Conservation (phyloP, 2,888 invertebrate species). For the Branchipolynoe longqiensis region DNA sequence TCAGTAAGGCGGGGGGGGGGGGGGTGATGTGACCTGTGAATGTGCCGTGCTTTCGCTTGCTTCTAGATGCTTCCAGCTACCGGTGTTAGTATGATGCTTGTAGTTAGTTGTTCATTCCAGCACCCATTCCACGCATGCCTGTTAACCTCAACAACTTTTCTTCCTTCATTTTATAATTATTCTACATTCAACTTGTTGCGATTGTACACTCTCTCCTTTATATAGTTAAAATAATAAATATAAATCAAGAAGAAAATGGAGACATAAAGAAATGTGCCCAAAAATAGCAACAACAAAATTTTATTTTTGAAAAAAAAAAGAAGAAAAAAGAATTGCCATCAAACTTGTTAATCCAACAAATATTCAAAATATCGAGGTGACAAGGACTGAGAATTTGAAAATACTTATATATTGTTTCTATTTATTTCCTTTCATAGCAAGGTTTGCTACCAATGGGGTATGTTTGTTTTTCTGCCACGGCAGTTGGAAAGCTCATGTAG, state of each 20-base stretch:
- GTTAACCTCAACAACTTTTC: not conserved
- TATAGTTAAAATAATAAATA: not conserved
- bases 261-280: too few relatives aligned
- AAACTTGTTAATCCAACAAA: not conserved
- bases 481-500: slow-evolving; percentile 5
- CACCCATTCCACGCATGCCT: slow-evolving; percentile 15
- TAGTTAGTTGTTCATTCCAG: slow-evolving; percentile 15
- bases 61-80: slow-evolving; percentile 39
- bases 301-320: not conserved
- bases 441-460: not conserved
- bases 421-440: slow-evolving; percentile 1
- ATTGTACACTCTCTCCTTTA: not conserved
- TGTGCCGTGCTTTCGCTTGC: slow-evolving; percentile 31
- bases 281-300: too few relatives aligned
- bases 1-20: not conserved
- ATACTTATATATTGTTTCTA: not conserved
- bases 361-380: not conserved
- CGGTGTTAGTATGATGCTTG: slow-evolving; percentile 18
- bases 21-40: not conserved
- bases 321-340: not conserved
- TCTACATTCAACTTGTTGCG: not conserved
- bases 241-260: not conserved
- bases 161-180: not conserved
- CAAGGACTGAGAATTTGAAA: not conserved
- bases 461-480: not conserved